Conservation (phyloP, 2,888 invertebrate genomes). For the Drosophila ezoana region DNA sequence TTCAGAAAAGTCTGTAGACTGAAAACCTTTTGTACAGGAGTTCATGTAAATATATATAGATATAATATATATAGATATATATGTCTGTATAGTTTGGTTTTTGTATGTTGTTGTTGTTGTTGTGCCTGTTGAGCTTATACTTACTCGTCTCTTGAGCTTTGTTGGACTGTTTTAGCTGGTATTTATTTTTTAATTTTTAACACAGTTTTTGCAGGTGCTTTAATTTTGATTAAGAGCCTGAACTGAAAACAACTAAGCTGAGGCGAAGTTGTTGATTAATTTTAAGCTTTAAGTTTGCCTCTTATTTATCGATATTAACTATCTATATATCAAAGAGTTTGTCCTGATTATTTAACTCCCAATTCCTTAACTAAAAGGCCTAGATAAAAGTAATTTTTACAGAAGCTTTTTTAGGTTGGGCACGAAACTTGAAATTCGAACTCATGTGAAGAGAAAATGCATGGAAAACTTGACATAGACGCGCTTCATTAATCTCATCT, state of each 20-base stretch:
- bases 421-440: too few species aligned
- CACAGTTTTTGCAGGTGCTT: conserved; percentile 61
- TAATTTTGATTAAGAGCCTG: conserved; percentile 47
- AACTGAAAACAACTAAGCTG: conserved; percentile 35
- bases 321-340: too few species aligned
- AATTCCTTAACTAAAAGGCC: too few species aligned
- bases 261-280: neutral
- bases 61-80: neutral
- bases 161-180: conserved; percentile 52
- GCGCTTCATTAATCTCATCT: too few species aligned
- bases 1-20: conserved; percentile 33
- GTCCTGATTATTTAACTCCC: too few species aligned
- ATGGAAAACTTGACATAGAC: too few species aligned
- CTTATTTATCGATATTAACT: too few species aligned
- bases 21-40: conserved; percentile 47
- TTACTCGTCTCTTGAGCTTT: conserved; percentile 70
- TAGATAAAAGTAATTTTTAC: too few species aligned
- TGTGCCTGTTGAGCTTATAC: conserved; percentile 59
- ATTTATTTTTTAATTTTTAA: conserved; percentile 34
- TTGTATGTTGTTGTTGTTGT: conserved; percentile 20
- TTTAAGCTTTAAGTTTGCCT: too few species aligned
- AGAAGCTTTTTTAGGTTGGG: too few species aligned
- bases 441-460: too few species aligned
- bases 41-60: conserved; percentile 24
- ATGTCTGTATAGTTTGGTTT: conserved; percentile 23